Percentiles rank a stretch among this genome's conserved stretches.
These are phyloP conservation scores for Potamarius usumacintae DNA, from an alignment of 2,113 vertebrate species.

Conservation along the genomic window DNA sequence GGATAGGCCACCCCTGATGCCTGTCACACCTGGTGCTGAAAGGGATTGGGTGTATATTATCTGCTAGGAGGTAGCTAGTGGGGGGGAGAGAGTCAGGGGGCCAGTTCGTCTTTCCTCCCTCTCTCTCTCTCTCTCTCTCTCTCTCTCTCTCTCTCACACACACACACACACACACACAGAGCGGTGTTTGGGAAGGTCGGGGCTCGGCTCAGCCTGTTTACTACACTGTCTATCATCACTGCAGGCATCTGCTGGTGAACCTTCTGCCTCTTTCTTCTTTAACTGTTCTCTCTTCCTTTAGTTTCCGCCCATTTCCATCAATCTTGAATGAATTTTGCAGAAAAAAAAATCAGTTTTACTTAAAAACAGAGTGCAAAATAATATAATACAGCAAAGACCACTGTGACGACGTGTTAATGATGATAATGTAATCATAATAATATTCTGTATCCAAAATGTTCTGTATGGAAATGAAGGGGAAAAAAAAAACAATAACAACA, in stretches of 20 bases:
- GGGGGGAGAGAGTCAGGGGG: slow-evolving; percentile 64
- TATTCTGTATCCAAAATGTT: too few relatives aligned
- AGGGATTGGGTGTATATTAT: slow-evolving; percentile 77
- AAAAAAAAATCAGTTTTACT: background rate
- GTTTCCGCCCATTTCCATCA: background rate
- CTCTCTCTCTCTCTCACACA: slow-evolving; percentile 44
- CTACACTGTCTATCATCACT: slow-evolving; percentile 71
- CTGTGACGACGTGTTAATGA: background rate
- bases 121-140: slow-evolving; percentile 65
- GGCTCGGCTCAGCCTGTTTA: slow-evolving; percentile 71
- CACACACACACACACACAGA: slow-evolving; percentile 30
- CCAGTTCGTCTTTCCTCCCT: slow-evolving; percentile 71
- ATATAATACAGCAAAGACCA: background rate
- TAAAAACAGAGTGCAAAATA: background rate
- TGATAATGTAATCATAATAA: background rate
- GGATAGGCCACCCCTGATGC: slow-evolving; percentile 77
- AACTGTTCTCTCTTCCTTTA: background rate
- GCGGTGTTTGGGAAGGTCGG: slow-evolving; percentile 67
- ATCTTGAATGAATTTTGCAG: background rate
- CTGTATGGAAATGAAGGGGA: too few relatives aligned
- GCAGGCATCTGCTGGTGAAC: slow-evolving; percentile 59
- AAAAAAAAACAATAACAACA: too few relatives aligned
- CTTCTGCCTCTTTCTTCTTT: slow-evolving; percentile 50
- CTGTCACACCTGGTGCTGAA: slow-evolving; percentile 78
- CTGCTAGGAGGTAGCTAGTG: slow-evolving; percentile 70